Evolutionary conservation across 2,797 vertebrate species (phyloP).

Genomic region (Myotis daubentonii): DNA sequence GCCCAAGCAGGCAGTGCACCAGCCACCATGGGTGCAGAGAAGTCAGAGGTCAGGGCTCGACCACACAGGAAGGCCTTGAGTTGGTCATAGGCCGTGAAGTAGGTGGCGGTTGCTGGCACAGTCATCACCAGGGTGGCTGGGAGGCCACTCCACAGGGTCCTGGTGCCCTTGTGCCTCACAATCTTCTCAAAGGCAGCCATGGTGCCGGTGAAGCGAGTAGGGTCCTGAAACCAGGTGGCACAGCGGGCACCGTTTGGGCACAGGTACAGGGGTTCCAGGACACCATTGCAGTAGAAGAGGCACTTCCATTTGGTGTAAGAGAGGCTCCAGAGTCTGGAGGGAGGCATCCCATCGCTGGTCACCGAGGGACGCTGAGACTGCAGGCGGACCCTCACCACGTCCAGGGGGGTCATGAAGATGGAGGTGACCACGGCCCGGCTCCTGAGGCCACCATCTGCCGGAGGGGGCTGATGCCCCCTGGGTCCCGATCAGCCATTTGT

Average conservation of each 20-base stretch:
- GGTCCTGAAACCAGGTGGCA: constrained; percentile 92
- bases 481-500: constrained; percentile 89
- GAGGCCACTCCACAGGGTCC: constrained; percentile 96
- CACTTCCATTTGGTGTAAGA: constrained; percentile 90
- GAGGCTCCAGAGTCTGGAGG: constrained; percentile 80
- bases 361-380: constrained; percentile 92
- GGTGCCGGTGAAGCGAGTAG: constrained; percentile 93
- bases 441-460: constrained; percentile 98
- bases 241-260: constrained; percentile 92
- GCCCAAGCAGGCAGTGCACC: no score
- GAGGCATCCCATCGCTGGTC: constrained; percentile 87
- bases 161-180: constrained; percentile 91
- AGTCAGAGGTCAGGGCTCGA: constrained; percentile 75
- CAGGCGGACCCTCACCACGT: constrained; percentile 96
- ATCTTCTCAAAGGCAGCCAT: constrained; percentile 98
- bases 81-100: constrained; percentile 97
- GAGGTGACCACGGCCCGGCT: constrained; percentile 94
- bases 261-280: constrained; percentile 96
- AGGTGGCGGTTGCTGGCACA: constrained; percentile 95
- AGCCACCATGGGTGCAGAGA: no score
- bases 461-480: constrained; percentile 91
- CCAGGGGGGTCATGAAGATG: constrained; percentile 96
- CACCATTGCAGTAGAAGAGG: constrained; percentile 95
- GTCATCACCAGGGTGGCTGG: constrained; percentile 98
- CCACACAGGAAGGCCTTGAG: constrained; percentile 90